A percentile compares a stretch with the other conserved stretches of the same genome.
These are phyloP conservation scores for Diplodus puntazzo DNA, from an alignment of 2,797 vertebrate genomes.

Conservation along the genomic window DNA sequence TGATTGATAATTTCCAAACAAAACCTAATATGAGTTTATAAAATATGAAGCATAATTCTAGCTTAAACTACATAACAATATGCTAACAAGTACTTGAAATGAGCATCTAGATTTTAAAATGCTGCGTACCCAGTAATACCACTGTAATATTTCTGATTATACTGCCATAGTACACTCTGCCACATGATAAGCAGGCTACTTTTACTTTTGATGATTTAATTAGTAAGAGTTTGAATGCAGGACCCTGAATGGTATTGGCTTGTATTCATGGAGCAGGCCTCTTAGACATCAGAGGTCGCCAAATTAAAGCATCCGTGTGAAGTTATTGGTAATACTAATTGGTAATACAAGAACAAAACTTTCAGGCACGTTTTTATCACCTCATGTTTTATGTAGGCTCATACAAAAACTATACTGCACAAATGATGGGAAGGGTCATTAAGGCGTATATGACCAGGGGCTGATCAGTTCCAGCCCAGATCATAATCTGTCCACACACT, in stretches of 20 bases:
- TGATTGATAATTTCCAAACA: not conserved
- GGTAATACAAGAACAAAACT: not conserved
- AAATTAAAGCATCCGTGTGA: not conserved
- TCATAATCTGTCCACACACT: not conserved
- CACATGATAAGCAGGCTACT: not conserved
- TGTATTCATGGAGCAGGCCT: not conserved
- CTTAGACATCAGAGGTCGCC: not conserved
- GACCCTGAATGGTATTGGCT: not conserved
- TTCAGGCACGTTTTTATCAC: not conserved
- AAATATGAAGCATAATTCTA: not conserved
- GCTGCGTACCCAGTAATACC: not conserved
- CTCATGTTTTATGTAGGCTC: not conserved
- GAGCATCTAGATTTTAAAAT: not conserved
- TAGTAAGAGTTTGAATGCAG: not conserved
- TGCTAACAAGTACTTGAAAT: not conserved
- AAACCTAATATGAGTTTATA: not conserved
- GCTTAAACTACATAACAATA: not conserved
- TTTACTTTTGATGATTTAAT: not conserved
- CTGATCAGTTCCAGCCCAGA: not conserved
- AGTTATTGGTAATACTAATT: not conserved
- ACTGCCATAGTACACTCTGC: not conserved
- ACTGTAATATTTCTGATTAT: not conserved
- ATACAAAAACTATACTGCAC: not conserved
- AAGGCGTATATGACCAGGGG: not conserved
- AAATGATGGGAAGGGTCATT: not conserved